Evolutionary conservation across 2,888 invertebrate species (phyloP), one percentile per base, ranked within the genome.

Genomic region (Sminthurinus aureus): DNA sequence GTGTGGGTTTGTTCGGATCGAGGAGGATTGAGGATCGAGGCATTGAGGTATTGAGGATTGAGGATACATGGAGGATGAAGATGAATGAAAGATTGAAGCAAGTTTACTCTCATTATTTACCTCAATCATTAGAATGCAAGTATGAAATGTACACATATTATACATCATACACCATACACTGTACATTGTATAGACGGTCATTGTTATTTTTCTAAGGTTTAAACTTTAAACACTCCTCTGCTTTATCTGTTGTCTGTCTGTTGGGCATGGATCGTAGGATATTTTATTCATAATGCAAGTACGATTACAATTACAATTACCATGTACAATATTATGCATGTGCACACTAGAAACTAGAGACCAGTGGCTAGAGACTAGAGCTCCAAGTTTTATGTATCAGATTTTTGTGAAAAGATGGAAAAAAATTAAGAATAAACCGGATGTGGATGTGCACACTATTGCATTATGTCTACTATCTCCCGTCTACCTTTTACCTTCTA

Each of bases 361-460:
- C 69, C n/a, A n/a, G 15, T 13, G 6, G n/a, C 24, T 22, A 38
- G 1, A 38, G 50, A 9, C n/a, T 38, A 38, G 38, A 50, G 20
- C 52, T 22, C 24, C 76, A 58, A 52, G 50, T 24, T 51, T 58
- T 76, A 22, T 76, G 58, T 76, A 58, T 50, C 13, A 51, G 22
- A 73, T 73, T 73, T 73, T 58, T 52, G 18, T 52, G 15, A 20
- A 26, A 58, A 58, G 75, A 58, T 13, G 58, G 58, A 76, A 51
- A 76, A 76, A 51, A 76, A 52, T 75, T n/a, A 76, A 81, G 75
- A 81, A 81, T 58, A 26, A 26, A 38, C 81, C 73, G 81, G 81
- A 74, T 81, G 73, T 64, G 64, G 81, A 74, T 81, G 73, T 64
- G 64, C 64, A 73, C 22, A 73, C 64, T 58, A 81, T 81, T 81